Conservation (phyloP, 1,140 invertebrate species). For the Micrasema longulum region DNA sequence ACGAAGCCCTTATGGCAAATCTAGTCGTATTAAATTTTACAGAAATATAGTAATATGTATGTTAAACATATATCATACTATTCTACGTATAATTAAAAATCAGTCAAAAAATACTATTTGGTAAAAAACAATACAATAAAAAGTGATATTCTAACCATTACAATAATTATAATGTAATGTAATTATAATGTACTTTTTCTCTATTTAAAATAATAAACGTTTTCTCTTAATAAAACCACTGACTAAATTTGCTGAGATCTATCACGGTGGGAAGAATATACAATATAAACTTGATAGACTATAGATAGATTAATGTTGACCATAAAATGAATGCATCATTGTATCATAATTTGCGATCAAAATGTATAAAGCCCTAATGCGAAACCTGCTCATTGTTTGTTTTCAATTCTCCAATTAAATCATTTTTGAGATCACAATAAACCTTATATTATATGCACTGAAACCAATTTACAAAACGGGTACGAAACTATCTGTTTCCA, state of each 20-base stretch:
- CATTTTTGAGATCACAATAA: too few species aligned
- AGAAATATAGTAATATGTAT: conserved; percentile 2
- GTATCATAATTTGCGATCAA: too few species aligned
- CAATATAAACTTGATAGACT: too few species aligned
- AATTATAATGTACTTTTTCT: neutral
- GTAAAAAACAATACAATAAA: conserved; percentile 44
- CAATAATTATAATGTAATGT: neutral
- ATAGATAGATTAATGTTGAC: too few species aligned
- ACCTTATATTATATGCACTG: too few species aligned
- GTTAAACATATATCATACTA: conserved; percentile 39
- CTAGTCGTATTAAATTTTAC: conserved; percentile 44
- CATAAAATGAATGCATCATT: too few species aligned
- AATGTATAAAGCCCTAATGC: too few species aligned
- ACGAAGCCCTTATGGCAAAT: conserved; percentile 36
- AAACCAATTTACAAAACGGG: too few species aligned
- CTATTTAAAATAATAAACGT: neutral
- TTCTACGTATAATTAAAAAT: conserved; percentile 50
- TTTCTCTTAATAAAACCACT: neutral
- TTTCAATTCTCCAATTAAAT: too few species aligned
- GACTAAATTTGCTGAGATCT: conserved; percentile 10
- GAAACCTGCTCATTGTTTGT: too few species aligned
- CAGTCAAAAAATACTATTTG: conserved; percentile 56
- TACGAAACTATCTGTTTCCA: too few species aligned
- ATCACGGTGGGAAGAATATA: neutral
- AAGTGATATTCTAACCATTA: too few species aligned